phyloP scores from a whole-genome alignment of 2,888 invertebrate genomes.

The Drosophila rubida region DNA sequence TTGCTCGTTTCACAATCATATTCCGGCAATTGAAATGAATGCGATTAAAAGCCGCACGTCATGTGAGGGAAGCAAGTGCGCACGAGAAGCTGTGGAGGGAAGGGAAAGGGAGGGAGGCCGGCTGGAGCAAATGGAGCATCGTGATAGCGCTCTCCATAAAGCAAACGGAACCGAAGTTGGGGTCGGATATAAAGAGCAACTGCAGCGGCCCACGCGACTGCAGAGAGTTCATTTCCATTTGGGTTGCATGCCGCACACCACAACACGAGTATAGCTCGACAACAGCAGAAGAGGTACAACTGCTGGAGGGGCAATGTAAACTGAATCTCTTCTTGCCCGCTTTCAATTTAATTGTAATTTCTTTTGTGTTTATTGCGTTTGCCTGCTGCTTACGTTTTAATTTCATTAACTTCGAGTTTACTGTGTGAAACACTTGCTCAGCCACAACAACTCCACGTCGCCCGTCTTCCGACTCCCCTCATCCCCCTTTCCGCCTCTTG shows the following conservation, averaged over 20 bases:
- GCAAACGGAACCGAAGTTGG: constrained; percentile 9
- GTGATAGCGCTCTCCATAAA: constrained; percentile 56
- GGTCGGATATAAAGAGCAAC: constrained; percentile 21
- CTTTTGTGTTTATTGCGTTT: constrained; percentile 79
- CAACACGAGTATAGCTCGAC: not conserved
- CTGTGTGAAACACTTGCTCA: constrained; percentile 76
- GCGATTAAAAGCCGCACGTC: constrained; percentile 79
- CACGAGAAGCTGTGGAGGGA: constrained; percentile 12
- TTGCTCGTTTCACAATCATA: constrained; percentile 75
- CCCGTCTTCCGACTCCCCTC: too few relatives aligned
- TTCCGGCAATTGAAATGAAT: constrained; percentile 81
- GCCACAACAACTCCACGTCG: constrained; percentile 6
- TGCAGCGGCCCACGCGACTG: constrained; percentile 61
- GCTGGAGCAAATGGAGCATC: constrained; percentile 71
- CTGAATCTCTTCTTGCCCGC: constrained; percentile 60
- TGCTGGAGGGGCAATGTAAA: constrained; percentile 14
- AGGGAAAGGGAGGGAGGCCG: not conserved
- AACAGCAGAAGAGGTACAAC: not conserved
- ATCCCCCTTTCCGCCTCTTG: not conserved
- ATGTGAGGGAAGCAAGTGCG: constrained; percentile 47
- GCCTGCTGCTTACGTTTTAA: constrained; percentile 76
- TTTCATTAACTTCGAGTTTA: constrained; percentile 77
- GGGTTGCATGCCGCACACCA: constrained; percentile 66
- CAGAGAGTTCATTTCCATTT: constrained; percentile 76
- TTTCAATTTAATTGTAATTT: constrained; percentile 79